These are phyloP conservation scores for Sylvilagus bachmani DNA, from an alignment of 2,113 vertebrate genomes.

Conservation along the genomic window DNA sequence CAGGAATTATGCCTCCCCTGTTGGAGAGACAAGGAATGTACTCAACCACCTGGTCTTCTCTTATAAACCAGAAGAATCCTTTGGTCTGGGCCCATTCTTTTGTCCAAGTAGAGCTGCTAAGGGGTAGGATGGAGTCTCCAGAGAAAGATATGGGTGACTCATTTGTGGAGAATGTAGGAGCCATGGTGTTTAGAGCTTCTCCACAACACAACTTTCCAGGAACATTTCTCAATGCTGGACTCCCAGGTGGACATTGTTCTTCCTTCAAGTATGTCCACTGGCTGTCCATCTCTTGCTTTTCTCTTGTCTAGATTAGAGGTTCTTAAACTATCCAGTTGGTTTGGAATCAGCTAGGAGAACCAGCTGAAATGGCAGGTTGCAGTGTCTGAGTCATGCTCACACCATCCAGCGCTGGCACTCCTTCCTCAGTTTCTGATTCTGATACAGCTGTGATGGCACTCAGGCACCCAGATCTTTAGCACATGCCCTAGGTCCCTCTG, in stretches of 20 bases:
- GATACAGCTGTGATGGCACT: not conserved
- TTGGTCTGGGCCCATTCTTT: not conserved
- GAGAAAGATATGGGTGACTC: not conserved
- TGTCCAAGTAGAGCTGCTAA: not conserved
- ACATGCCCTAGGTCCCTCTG: not conserved
- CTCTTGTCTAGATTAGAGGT: not conserved
- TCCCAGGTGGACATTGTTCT: not conserved
- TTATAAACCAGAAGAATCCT: not conserved
- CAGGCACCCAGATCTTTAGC: not conserved
- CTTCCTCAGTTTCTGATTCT: not conserved
- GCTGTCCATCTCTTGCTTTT: not conserved
- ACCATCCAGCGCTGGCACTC: rapidly evolving
- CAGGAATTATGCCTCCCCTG: not conserved
- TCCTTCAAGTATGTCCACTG: not conserved
- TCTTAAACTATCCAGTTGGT: not conserved
- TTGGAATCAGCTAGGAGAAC: no score
- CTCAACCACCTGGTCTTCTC: not conserved
- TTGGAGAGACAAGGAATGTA: not conserved
- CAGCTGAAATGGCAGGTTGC: not conserved
- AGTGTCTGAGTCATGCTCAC: rapidly evolving
- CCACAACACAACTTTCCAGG: not conserved
- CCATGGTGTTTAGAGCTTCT: not conserved
- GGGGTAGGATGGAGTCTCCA: not conserved
- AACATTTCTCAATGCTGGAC: not conserved
- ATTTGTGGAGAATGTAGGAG: not conserved